These are phyloP conservation scores for Junonia oenone DNA, from an alignment of 2,888 invertebrate genomes.

Conservation along the genomic window DNA sequence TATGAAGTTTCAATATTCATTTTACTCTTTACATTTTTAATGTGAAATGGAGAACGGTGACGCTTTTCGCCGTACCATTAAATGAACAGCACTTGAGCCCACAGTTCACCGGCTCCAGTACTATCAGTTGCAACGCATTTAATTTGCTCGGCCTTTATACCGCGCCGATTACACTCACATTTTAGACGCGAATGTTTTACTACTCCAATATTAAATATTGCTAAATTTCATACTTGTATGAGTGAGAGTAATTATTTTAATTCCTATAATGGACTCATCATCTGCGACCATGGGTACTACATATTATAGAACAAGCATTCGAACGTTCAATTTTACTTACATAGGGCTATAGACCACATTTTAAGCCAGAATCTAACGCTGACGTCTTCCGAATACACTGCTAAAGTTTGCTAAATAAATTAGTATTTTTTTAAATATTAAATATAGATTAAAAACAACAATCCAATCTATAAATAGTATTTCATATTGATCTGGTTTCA, in stretches of 20 bases:
- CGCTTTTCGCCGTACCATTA: constrained; percentile 16
- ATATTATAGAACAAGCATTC: no score
- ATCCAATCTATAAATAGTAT: neutral
- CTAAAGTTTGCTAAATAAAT: no score
- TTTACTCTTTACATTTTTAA: constrained; percentile 13
- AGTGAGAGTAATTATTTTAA: no score
- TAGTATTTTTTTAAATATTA: neutral
- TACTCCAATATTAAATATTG: neutral
- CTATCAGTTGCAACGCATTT: constrained; percentile 17
- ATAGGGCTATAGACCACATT: no score
- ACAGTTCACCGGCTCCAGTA: constrained; percentile 17
- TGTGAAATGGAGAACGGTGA: constrained; percentile 13
- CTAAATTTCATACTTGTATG: neutral
- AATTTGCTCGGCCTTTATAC: constrained; percentile 19
- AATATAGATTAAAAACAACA: no score
- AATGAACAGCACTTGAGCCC: constrained; percentile 20
- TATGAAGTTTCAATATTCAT: constrained; percentile 13
- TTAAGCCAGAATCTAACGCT: no score
- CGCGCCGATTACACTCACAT: constrained; percentile 8
- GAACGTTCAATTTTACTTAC: no score
- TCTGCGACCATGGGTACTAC: no score
- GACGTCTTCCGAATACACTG: no score
- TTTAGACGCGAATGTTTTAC: constrained; percentile 6
- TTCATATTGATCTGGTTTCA: neutral
- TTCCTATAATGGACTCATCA: no score